Evolutionary conservation across 1,140 invertebrate species (phyloP), one percentile per base, ranked within the genome.

Genomic region (Nomia melanderi): DNA sequence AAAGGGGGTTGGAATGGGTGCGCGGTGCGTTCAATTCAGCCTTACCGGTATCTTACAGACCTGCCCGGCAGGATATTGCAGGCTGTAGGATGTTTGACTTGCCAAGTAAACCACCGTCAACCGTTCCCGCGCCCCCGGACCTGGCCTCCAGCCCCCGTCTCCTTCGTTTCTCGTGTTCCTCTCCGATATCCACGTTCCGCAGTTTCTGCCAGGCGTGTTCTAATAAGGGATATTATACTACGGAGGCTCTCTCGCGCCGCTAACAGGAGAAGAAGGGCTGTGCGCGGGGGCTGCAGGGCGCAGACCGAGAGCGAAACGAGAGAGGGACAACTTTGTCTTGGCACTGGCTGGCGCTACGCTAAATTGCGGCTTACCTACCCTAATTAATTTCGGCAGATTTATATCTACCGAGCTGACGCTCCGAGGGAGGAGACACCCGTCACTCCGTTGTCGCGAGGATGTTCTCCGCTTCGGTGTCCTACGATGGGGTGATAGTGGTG

Each of bases 351-450:
- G 64, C 66, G 83, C 72, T 77, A 84, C 78, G 79, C 77, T 85
- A 87, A 89, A 88, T 89, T 88, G 87, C 83, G 87, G 86, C 87
- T 88, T 83, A 87, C 81, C 83, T 81, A 87, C 60, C 78, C 82
- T 89, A 89, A 89, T 89, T 89, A 89, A 88, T 89, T 89, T 89
- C 78, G 73, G 62, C 81, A 82, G 83, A 89, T 86, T 89, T 87
- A 82, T 82, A 86, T 80, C 66, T 59, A 53, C 54, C 41, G 33
- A 33, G 54, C 67, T 54, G 79, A 67, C 64, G 57, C 78, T 56
- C 44, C 36, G n/a, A 53, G 47, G 53, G 17, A 20, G 36, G 25
- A 17, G 12, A 17, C 5, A 8, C 67, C 33, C 50, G 47, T 64
- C 62, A 54, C 59, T 73, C 25, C 3, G n/a, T n/a, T 63, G 72